Conservation (phyloP, 2,797 vertebrate genomes). For the Botia almorhae region DNA sequence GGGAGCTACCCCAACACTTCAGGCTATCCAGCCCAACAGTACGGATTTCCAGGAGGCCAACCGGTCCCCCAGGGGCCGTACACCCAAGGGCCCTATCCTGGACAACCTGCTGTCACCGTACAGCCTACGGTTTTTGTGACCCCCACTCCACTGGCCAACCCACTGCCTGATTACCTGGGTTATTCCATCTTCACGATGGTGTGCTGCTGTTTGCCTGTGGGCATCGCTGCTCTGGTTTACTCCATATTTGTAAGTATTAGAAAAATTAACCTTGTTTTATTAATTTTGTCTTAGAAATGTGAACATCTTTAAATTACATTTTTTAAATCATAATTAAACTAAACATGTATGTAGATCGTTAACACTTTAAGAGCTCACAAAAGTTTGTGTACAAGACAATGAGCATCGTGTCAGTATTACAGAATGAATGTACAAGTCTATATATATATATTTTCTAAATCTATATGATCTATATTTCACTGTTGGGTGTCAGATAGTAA, state of each 20-base stretch:
- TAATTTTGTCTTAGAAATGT: background rate
- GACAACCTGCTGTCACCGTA: slow-evolving; percentile 48
- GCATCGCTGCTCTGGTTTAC: slow-evolving; percentile 76
- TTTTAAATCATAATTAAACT: background rate
- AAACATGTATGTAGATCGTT: background rate
- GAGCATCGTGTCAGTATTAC: too few relatives aligned
- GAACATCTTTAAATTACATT: background rate
- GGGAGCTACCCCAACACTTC: slow-evolving; percentile 37
- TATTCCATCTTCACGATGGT: slow-evolving; percentile 80
- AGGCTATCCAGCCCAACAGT: slow-evolving; percentile 49
- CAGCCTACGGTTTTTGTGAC: slow-evolving; percentile 69
- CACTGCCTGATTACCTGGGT: slow-evolving; percentile 71
- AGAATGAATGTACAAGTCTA: too few relatives aligned
- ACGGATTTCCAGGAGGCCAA: slow-evolving; percentile 28
- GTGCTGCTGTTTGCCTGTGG: slow-evolving; percentile 80
- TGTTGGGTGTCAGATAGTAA: too few relatives aligned
- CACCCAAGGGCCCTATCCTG: slow-evolving; percentile 16
- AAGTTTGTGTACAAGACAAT: background rate
- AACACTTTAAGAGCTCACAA: background rate
- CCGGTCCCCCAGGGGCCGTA: slow-evolving; percentile 19
- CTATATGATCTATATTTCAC: too few relatives aligned
- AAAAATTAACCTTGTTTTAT: background rate
- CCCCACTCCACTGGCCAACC: slow-evolving; percentile 54
- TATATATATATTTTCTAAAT: too few relatives aligned
- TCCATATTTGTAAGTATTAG: slow-evolving; percentile 76